phyloP scores from a whole-genome alignment of 2,113 vertebrate species.

The Pygoscelis antarcticus region DNA sequence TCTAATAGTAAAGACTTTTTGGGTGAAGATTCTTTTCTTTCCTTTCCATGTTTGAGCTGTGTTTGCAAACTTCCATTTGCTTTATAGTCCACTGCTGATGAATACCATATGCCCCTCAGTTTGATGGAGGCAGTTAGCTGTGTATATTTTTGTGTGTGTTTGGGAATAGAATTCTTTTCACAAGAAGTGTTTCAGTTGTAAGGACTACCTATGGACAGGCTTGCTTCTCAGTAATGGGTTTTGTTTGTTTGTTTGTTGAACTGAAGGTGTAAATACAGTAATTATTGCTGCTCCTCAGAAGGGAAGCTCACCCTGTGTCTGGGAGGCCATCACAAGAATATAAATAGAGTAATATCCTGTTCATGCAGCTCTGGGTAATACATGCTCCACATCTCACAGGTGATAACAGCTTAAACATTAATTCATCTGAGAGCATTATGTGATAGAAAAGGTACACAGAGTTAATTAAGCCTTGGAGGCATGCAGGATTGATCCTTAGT shows the following conservation, averaged over 20 bases:
- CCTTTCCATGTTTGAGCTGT: not conserved
- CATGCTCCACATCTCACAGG: not conserved
- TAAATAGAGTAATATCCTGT: not conserved
- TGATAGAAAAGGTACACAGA: not conserved
- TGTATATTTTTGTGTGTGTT: not conserved
- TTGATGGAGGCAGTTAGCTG: not conserved
- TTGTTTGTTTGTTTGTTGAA: not conserved
- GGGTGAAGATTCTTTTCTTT: not conserved
- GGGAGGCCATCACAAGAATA: not conserved
- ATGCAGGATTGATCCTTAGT: not conserved
- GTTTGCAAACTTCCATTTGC: not conserved
- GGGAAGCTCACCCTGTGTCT: not conserved
- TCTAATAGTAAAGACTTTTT: not conserved
- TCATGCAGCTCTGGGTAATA: not conserved
- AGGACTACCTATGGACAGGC: not conserved
- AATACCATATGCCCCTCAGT: not conserved
- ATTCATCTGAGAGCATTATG: not conserved
- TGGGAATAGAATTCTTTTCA: not conserved
- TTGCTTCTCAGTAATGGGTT: not conserved
- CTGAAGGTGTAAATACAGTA: not conserved
- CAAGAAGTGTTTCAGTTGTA: not conserved
- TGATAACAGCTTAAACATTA: not conserved
- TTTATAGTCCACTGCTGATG: not conserved
- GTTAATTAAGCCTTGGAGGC: slow-evolving; percentile 37
- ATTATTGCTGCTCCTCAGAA: not conserved